phyloP scores from a whole-genome alignment of 1,140 invertebrate species.

The Drosophila insularis region DNA sequence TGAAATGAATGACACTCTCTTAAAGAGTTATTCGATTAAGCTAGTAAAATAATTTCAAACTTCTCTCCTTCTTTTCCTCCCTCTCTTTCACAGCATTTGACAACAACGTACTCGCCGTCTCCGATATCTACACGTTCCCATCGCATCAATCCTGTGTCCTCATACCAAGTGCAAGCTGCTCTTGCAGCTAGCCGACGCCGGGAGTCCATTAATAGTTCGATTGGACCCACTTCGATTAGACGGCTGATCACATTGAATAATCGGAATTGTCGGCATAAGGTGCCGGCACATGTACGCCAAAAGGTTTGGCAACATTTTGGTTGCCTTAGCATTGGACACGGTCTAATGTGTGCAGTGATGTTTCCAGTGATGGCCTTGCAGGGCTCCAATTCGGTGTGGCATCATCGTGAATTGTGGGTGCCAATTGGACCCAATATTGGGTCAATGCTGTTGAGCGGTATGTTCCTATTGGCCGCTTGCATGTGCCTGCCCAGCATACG shows the following conservation, averaged over 20 bases:
- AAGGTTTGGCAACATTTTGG: conserved; percentile 84
- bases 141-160: conserved; percentile 83
- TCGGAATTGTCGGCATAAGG: conserved; percentile 83
- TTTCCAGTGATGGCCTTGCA: conserved; percentile 86
- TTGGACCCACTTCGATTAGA: conserved; percentile 86
- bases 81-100: conserved; percentile 83
- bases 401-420: conserved; percentile 78
- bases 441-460: conserved; percentile 83
- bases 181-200: conserved; percentile 83
- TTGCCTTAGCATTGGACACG: conserved; percentile 85
- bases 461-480: conserved; percentile 84
- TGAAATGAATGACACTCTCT: too few species aligned
- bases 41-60: too few species aligned
- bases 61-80: neutral
- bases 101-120: conserved; percentile 84
- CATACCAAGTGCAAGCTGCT: conserved; percentile 77
- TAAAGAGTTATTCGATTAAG: too few species aligned
- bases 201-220: conserved; percentile 87
- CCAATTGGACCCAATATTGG: conserved; percentile 83
- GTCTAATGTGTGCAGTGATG: conserved; percentile 85
- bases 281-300: conserved; percentile 83
- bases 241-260: conserved; percentile 85
- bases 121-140: conserved; percentile 84
- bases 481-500: conserved; percentile 84
- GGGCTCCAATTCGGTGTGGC: conserved; percentile 83